Percentiles rank a stretch among this genome's conserved stretches.
Conservation (phyloP, 2,113 vertebrate genomes). For the Hymenochirus boettgeri region DNA sequence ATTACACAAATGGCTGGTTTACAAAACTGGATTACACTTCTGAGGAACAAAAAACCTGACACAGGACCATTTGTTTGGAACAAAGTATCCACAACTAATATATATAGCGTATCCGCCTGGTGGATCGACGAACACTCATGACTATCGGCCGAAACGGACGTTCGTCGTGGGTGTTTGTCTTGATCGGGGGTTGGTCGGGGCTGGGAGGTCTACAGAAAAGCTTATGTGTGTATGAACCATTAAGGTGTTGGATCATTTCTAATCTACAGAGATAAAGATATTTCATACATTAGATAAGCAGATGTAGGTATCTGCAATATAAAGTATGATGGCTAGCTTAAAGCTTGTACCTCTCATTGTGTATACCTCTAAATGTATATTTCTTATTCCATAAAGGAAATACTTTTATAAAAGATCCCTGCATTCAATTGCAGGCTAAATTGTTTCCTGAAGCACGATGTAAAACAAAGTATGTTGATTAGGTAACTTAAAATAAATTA, state of each 20-base stretch:
- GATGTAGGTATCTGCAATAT: slow-evolving; percentile 50
- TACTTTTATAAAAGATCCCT: slow-evolving; percentile 45
- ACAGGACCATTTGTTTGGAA: too few relatives aligned
- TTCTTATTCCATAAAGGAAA: slow-evolving; percentile 43
- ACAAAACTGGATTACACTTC: neutral
- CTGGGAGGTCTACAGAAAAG: too few relatives aligned
- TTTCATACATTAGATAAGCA: slow-evolving; percentile 8
- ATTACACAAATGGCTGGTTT: neutral
- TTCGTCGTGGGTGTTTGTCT: too few relatives aligned
- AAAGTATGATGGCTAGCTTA: slow-evolving; percentile 51
- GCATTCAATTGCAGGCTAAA: slow-evolving; percentile 50
- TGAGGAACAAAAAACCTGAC: neutral
- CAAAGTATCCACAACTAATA: too few relatives aligned
- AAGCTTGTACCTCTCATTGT: slow-evolving; percentile 48
- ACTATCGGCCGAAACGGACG: too few relatives aligned
- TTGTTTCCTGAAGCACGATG: slow-evolving; percentile 46
- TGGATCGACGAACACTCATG: too few relatives aligned
- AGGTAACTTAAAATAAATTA: slow-evolving; percentile 39
- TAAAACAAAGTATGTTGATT: slow-evolving; percentile 50
- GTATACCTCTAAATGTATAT: slow-evolving; percentile 40
- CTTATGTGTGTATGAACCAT: too few relatives aligned
- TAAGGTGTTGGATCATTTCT: too few relatives aligned
- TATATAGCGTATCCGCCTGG: too few relatives aligned
- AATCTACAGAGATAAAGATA: slow-evolving; percentile 22
- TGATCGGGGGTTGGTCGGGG: too few relatives aligned